Conservation (phyloP, 2,888 invertebrate genomes). For the Leptopilina drosophilae region DNA sequence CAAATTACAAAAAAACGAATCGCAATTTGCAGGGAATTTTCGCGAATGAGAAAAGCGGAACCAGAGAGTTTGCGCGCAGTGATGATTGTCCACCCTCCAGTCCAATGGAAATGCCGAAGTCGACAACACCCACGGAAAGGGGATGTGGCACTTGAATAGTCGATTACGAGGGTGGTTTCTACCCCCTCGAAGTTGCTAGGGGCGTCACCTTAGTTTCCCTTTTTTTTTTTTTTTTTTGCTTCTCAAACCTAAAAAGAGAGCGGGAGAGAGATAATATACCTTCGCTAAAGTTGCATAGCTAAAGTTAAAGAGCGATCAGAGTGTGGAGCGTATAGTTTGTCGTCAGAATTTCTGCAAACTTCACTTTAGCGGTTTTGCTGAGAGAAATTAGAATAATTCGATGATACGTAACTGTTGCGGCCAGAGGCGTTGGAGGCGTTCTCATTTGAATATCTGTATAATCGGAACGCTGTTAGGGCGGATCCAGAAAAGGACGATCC, state of each 20-base stretch:
- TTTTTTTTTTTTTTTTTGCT: constrained; percentile 43
- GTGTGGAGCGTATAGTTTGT: constrained; percentile 1
- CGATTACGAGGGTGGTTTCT: constrained; percentile 47
- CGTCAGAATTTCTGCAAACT: constrained; percentile 38
- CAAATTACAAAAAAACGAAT: no score
- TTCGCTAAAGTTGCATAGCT: background rate
- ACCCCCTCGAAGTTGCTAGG: constrained; percentile 35
- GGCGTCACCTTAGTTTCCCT: constrained; percentile 47
- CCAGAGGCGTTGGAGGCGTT: constrained; percentile 67
- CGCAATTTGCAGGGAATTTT: no score
- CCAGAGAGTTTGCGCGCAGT: constrained; percentile 60
- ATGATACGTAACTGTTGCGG: constrained; percentile 77
- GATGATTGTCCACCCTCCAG: background rate
- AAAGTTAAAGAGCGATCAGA: constrained; percentile 36
- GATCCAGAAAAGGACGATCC: constrained; percentile 70
- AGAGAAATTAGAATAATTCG: constrained; percentile 76
- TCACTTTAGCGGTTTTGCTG: constrained; percentile 67
- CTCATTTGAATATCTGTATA: constrained; percentile 77
- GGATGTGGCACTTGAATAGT: constrained; percentile 27
- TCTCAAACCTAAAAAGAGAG: no score
- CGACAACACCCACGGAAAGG: constrained; percentile 46
- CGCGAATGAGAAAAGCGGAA: constrained; percentile 57
- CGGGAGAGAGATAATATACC: background rate
- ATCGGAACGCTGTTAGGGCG: constrained; percentile 76
- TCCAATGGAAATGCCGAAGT: constrained; percentile 44